A percentile compares a stretch with the other conserved stretches of the same genome.
These are phyloP conservation scores for Syrphus vitripennis DNA, from an alignment of 2,888 invertebrate genomes.

Conservation along the genomic window DNA sequence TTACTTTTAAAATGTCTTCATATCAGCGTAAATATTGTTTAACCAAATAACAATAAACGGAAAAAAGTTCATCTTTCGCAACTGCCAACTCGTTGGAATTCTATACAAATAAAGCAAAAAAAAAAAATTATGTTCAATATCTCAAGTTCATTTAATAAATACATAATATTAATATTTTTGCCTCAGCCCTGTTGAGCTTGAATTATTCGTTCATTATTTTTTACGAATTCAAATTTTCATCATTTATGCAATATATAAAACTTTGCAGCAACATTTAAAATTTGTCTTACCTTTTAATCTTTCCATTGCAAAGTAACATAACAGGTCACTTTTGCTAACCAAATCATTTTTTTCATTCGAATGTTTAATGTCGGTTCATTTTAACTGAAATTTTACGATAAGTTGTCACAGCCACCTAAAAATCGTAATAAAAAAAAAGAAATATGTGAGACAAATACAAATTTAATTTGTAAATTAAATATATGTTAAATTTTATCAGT, in stretches of 20 bases:
- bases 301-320: background rate
- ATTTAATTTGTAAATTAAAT: too few relatives aligned
- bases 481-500: background rate
- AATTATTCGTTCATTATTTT: background rate
- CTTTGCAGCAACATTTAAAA: background rate
- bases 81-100: background rate
- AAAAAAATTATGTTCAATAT: slow-evolving; percentile 72
- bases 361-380: too few relatives aligned
- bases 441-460: background rate
- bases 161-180: background rate
- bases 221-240: background rate
- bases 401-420: background rate
- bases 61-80: background rate
- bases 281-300: background rate
- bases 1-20: slow-evolving; percentile 95
- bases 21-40: slow-evolving; percentile 87
- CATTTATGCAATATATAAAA: background rate
- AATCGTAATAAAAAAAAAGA: background rate
- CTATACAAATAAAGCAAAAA: background rate
- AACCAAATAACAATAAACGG: too few relatives aligned
- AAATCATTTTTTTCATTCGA: too few relatives aligned
- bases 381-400: too few relatives aligned
- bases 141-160: background rate
- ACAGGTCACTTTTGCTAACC: background rate
- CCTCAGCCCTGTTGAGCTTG: background rate